Evolutionary conservation across 1,140 invertebrate species (phyloP).

Genomic region (Leptinotarsa texana): DNA sequence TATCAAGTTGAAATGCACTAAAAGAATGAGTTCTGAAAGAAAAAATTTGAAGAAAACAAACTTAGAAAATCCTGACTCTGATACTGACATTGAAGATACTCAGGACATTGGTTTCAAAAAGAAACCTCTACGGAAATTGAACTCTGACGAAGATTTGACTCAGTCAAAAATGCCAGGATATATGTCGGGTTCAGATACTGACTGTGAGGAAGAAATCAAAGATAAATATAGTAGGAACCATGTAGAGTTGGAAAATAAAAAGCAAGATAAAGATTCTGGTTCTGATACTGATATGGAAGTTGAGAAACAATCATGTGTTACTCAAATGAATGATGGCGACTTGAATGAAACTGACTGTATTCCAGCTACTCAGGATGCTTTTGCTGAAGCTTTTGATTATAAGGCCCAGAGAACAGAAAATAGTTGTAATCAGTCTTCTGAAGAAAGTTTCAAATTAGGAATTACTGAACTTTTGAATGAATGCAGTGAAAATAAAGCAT

Average conservation of each 20-base stretch:
- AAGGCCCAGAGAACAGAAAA: conserved; percentile 18
- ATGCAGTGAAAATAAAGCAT: conserved; percentile 19
- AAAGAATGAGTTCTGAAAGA: too few relatives aligned
- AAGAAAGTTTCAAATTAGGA: conserved; percentile 40
- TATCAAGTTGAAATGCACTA: too few relatives aligned
- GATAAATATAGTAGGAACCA: conserved; percentile 5
- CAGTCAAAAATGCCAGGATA: neutral
- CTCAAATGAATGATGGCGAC: neutral
- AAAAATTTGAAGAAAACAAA: neutral
- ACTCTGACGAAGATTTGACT: conserved; percentile 26
- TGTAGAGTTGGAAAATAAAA: conserved; percentile 3
- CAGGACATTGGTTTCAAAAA: conserved; percentile 12
- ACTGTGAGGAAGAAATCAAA: conserved; percentile 21
- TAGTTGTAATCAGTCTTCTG: conserved; percentile 27
- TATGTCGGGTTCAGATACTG: conserved; percentile 30
- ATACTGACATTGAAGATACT: conserved; percentile 11
- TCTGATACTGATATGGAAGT: conserved; percentile 37
- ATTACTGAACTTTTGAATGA: conserved; percentile 38
- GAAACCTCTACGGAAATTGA: neutral
- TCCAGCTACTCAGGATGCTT: conserved; percentile 36
- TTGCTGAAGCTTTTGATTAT: conserved; percentile 21
- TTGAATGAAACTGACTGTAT: conserved; percentile 40
- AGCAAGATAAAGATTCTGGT: conserved; percentile 31
- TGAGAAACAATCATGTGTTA: neutral
- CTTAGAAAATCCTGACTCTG: conserved; percentile 25